phyloP scores from a whole-genome alignment of 2,888 invertebrate species.

The Didymodactylos carnosus region DNA sequence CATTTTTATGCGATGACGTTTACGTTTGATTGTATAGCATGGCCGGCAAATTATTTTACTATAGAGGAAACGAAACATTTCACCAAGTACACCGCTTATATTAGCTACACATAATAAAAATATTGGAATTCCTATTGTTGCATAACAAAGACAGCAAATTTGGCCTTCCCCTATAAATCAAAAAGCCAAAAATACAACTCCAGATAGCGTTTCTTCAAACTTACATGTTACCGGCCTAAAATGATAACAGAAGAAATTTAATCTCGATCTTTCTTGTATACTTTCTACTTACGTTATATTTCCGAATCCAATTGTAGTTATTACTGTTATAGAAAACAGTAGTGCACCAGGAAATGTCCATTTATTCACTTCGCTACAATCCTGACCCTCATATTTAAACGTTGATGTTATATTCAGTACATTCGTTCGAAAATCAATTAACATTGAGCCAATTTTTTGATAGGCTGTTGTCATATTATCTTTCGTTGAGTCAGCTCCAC shows the following conservation, averaged over 20 bases:
- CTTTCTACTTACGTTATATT: background rate
- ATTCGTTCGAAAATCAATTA: background rate
- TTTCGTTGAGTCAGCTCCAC: background rate
- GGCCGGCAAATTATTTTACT: slow-evolving; percentile 19
- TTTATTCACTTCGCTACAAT: background rate
- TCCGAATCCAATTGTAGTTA: slow-evolving; percentile 14
- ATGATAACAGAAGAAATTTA: background rate
- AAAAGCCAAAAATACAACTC: background rate
- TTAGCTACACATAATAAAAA: slow-evolving; percentile 39
- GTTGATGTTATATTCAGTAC: background rate
- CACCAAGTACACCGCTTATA: slow-evolving; percentile 39
- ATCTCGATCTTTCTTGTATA: background rate
- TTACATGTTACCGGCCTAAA: background rate
- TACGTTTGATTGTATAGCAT: slow-evolving; percentile 1
- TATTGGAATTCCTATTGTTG: slow-evolving; percentile 34
- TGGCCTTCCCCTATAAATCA: slow-evolving; percentile 23
- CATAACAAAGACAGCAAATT: slow-evolving; percentile 34
- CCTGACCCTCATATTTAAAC: background rate
- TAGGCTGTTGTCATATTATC: slow-evolving; percentile 10
- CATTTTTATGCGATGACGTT: background rate
- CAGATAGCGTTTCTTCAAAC: background rate
- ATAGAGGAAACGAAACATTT: slow-evolving; percentile 37
- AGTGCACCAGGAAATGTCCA: slow-evolving; percentile 8
- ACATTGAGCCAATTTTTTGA: slow-evolving; percentile 5
- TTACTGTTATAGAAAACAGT: slow-evolving; percentile 10